These are phyloP conservation scores for Idaea straminata DNA, from an alignment of 2,888 invertebrate genomes.

Conservation along the genomic window DNA sequence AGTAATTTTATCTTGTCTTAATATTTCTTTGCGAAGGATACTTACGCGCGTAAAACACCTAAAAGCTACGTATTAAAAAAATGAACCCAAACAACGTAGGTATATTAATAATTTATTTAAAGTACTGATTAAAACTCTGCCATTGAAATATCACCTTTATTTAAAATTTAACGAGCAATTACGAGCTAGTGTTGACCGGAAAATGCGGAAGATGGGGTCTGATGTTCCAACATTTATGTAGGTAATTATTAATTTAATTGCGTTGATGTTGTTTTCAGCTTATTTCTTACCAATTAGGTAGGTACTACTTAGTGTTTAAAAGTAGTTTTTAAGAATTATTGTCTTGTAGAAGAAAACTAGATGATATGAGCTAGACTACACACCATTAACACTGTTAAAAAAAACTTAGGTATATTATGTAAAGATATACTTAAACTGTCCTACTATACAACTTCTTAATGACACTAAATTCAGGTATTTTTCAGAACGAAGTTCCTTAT, in stretches of 20 bases:
- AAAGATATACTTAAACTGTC: no score
- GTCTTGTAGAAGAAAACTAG: not conserved
- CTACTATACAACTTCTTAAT: no score
- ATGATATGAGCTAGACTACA: no score
- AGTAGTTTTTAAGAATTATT: not conserved
- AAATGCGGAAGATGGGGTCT: not conserved
- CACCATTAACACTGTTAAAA: no score
- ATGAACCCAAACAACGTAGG: not conserved
- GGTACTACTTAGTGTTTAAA: no score
- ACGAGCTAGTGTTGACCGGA: conserved; percentile 1
- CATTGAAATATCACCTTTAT: not conserved
- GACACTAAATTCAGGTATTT: no score
- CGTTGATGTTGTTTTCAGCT: not conserved
- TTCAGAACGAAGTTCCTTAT: no score
- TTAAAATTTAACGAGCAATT: conserved; percentile 1
- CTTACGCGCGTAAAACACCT: not conserved
- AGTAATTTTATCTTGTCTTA: not conserved
- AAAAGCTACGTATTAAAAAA: not conserved
- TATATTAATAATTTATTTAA: conserved; percentile 3
- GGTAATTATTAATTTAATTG: conserved; percentile 15
- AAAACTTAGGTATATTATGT: no score
- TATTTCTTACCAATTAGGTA: no score
- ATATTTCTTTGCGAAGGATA: not conserved
- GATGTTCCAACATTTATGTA: conserved; percentile 17
- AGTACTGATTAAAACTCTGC: not conserved